Evolutionary conservation across 2,113 vertebrate species (phyloP).

Genomic region (Gopherus flavomarginatus): DNA sequence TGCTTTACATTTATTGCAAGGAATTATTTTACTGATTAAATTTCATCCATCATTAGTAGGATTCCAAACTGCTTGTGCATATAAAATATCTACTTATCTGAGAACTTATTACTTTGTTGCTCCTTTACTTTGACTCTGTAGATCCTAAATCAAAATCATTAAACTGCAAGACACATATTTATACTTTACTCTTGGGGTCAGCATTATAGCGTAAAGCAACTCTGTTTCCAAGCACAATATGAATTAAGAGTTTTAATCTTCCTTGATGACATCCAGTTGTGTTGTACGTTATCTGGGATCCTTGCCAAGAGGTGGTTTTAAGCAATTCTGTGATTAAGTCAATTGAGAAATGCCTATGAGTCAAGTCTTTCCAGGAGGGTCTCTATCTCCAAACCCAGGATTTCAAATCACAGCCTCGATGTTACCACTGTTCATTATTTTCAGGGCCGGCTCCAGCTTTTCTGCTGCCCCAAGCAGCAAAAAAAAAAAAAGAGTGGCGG

Average conservation of each 20-base stretch:
- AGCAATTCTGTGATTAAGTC: not conserved
- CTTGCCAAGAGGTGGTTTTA: slow-evolving; percentile 14
- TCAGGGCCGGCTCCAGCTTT: too few species aligned
- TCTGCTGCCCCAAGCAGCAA: too few species aligned
- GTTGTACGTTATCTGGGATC: slow-evolving; percentile 23
- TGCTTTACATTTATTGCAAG: slow-evolving; percentile 29
- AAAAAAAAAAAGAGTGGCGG: too few species aligned
- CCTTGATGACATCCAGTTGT: not conserved
- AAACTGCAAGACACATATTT: not conserved
- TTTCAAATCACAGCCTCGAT: not conserved
- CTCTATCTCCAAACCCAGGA: not conserved
- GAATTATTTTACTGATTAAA: not conserved
- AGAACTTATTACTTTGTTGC: not conserved
- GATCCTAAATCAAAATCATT: slow-evolving; percentile 13
- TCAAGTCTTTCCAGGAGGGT: not conserved
- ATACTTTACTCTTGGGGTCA: not conserved
- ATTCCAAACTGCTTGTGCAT: not conserved
- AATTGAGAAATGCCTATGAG: slow-evolving; percentile 8
- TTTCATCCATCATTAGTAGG: not conserved
- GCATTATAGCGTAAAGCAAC: not conserved
- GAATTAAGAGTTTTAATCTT: slow-evolving; percentile 47
- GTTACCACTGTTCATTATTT: not conserved
- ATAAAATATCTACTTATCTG: not conserved
- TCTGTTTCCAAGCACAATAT: not conserved
- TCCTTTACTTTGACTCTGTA: rapidly evolving